phyloP scores from a whole-genome alignment of 1,140 invertebrate genomes.

The Diprion similis region DNA sequence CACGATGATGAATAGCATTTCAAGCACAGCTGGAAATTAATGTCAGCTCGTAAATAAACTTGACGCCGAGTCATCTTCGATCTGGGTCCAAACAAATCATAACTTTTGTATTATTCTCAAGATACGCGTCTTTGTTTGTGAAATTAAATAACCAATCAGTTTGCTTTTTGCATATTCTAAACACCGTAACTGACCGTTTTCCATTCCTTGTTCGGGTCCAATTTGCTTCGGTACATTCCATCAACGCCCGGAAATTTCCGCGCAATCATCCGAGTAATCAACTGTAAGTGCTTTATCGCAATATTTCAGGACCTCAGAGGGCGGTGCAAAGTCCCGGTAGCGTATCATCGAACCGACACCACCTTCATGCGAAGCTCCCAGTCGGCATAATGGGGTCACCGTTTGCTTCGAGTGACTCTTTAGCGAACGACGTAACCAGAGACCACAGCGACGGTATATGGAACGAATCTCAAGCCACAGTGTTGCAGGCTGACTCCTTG shows the following conservation, averaged over 20 bases:
- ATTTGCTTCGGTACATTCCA: too few species aligned
- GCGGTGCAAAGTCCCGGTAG: slow-evolving; percentile 36
- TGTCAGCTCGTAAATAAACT: neutral
- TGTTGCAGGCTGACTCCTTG: slow-evolving; percentile 76
- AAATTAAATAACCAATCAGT: neutral
- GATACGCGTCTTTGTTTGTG: neutral
- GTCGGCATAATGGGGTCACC: slow-evolving; percentile 63
- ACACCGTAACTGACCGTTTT: too few species aligned
- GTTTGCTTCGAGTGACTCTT: slow-evolving; percentile 81
- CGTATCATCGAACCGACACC: slow-evolving; percentile 32
- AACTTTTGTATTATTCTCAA: neutral
- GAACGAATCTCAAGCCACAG: slow-evolving; percentile 87
- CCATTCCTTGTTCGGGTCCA: too few species aligned
- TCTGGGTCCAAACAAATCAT: neutral
- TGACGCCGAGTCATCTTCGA: neutral
- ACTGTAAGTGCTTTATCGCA: too few species aligned
- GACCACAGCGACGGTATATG: slow-evolving; percentile 85
- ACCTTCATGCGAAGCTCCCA: slow-evolving; percentile 39
- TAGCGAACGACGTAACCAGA: slow-evolving; percentile 76
- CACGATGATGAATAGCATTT: neutral
- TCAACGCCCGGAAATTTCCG: too few species aligned
- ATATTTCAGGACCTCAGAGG: neutral
- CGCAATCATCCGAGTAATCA: too few species aligned
- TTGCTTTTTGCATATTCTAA: too few species aligned
- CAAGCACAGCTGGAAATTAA: neutral